Evolutionary conservation across 2,888 invertebrate genomes (phyloP), one percentile per base, ranked within the genome.

Genomic region (Dynastes maya): DNA sequence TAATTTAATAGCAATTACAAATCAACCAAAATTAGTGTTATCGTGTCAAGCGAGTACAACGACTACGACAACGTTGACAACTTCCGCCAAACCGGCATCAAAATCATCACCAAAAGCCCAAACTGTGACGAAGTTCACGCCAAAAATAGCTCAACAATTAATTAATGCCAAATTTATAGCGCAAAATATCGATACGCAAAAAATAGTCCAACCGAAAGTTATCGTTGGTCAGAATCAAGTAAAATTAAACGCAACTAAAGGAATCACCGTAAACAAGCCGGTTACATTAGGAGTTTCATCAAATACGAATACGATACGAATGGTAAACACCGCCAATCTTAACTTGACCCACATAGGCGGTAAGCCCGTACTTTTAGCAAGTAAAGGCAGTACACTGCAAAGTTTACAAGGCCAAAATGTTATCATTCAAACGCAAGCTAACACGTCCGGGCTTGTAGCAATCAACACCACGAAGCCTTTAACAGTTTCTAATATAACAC

Each of bases 261-360:
- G 82, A 67, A 82, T 84, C 45, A 70, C 84, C 27, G 74, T 84
- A n/a, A 81, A 83, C n/a, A 86, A 86, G 82, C 82, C 85, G 0
- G 82, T 85, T 55, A 83, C 87, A 4, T 82, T 86, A 51, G 86
- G 84, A 76, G 82, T 86, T 3, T 83, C 85, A 8, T 58, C 78
- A n/a, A 83, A 82, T 16, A 82, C 86, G 45, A 87, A 86, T 76
- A 85, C 87, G 2, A 89, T 91, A 74, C 87, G 91, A 13, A 91
- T 92, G 89, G 89, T 90, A 22, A 90, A 90, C 82, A 88, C 91
- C 1, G 86, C 90, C 16, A 89, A 89, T 79, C 83, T 90, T 68
- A 90, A 91, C 84, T 85, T 92, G 77, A 90, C 91, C 0, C 90
- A 91, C 78, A 88, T 92, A 45, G 90, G 90, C 67, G 91, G 91